Base-by-base conservation (phyloP, 2,113 vertebrate species). In the Spheniscus mendiculus region DNA sequence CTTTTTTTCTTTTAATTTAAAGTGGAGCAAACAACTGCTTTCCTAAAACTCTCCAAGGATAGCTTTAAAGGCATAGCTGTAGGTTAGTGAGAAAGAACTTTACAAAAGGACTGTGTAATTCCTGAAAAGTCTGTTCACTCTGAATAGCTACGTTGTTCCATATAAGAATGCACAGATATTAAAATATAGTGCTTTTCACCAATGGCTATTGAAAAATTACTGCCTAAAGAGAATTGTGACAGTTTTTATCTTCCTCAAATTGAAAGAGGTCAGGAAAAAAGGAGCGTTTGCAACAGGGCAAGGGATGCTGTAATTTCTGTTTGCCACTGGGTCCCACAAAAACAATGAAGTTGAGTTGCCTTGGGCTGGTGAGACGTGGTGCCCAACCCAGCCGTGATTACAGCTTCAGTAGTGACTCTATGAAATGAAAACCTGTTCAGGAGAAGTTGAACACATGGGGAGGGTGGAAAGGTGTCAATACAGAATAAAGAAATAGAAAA, bases 191-290 rank as follows among this genome's bases (percentile, higher is more conserved):
- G 83, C 76, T 93, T 96, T 93, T 97, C 92, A 94, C 40, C 83
- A 82, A 85, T 92, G 81, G 88, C 94, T 95, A 89, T 78, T 97
- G 96, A 96, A 96, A 97, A 98, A 93, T 90, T 87, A 93, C 65
- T 92, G 90, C 84, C 87, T 94, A 63, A 83, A 95, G 80, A 97
- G 73, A 95, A 62, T 62, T 63, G 65, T 95, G 85, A 83, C 92
- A 89, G 65, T 91, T 97, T 96, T 96, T 97, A 95, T 93, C 91
- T 96, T 96, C 89, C 69, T 80, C 23, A 95, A 30, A 84, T 59
- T 95, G 93, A 80, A 92, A 86, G 58, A 55, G 40, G 11, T 65
- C 38, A 86, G 40, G 21, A 91, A 92, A 97, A 98, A 93, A 95
- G 62, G 90, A 78, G 13, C 27, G 44, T 65, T 70, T 77, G 36